These are phyloP conservation scores for Bombus balteatus DNA, from an alignment of 1,140 invertebrate genomes.

Conservation along the genomic window DNA sequence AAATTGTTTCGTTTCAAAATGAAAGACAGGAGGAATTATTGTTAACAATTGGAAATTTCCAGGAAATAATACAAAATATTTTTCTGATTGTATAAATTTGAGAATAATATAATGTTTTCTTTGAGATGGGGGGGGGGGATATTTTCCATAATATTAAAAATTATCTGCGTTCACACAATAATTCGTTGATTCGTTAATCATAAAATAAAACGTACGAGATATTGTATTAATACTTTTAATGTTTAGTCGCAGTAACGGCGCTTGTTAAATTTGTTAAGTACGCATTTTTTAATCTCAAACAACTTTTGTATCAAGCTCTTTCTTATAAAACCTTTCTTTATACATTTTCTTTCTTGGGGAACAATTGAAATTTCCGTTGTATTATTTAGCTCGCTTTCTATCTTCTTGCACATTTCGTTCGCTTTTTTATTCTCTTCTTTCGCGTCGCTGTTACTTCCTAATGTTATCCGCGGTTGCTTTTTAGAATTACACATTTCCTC, in stretches of 20 bases:
- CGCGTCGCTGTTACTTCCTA: neutral
- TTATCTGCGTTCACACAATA: neutral
- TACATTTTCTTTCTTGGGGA: neutral
- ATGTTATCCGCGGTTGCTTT: neutral
- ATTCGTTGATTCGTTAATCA: neutral
- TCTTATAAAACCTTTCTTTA: neutral
- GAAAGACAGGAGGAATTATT: neutral
- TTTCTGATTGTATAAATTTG: neutral
- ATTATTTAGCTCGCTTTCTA: neutral
- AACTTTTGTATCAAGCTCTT: neutral
- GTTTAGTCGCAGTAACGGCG: neutral
- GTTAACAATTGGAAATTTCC: too few relatives aligned
- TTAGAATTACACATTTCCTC: conserved; percentile 1
- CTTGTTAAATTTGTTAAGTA: neutral
- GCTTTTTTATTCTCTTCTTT: conserved; percentile 5
- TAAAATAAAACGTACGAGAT: neutral
- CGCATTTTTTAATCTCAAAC: neutral
- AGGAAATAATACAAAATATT: neutral
- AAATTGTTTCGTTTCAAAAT: neutral
- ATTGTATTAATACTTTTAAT: neutral
- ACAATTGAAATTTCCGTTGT: neutral
- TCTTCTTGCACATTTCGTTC: neutral
- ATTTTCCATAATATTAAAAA: neutral
- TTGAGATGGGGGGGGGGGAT: too few relatives aligned
- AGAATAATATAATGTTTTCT: neutral